These are phyloP conservation scores for Genyomyrus donnyi DNA, from an alignment of 2,113 vertebrate genomes.

Conservation along the genomic window DNA sequence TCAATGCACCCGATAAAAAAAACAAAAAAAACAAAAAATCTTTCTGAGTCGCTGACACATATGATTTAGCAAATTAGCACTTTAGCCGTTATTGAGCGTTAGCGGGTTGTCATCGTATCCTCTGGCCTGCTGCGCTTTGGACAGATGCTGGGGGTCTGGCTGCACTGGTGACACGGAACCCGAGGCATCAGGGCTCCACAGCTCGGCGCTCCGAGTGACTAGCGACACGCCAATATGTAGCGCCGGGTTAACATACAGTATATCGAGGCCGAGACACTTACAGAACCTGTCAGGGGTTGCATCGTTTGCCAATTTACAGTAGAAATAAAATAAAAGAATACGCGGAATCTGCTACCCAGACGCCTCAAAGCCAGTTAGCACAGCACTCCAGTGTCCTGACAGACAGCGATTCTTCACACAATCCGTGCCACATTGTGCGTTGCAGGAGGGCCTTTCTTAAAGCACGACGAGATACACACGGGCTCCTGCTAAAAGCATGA, in stretches of 20 bases:
- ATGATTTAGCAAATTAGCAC: background rate
- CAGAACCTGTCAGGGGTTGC: background rate
- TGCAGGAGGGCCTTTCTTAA: background rate
- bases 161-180: background rate
- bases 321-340: background rate
- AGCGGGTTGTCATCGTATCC: background rate
- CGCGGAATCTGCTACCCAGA: background rate
- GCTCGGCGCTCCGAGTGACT: background rate
- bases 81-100: background rate
- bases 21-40: background rate
- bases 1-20: constrained; percentile 26
- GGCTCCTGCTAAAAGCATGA: background rate
- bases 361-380: background rate
- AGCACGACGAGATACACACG: background rate
- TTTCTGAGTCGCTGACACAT: background rate
- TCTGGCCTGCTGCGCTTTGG: background rate
- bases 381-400: background rate
- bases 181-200: background rate
- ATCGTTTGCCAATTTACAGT: background rate
- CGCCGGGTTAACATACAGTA: background rate
- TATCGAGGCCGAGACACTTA: background rate
- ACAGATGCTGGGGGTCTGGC: background rate
- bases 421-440: background rate
- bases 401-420: background rate
- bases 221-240: background rate